Evolutionary conservation across 2,113 vertebrate species (phyloP).

Genomic region (Platichthys flesus): DNA sequence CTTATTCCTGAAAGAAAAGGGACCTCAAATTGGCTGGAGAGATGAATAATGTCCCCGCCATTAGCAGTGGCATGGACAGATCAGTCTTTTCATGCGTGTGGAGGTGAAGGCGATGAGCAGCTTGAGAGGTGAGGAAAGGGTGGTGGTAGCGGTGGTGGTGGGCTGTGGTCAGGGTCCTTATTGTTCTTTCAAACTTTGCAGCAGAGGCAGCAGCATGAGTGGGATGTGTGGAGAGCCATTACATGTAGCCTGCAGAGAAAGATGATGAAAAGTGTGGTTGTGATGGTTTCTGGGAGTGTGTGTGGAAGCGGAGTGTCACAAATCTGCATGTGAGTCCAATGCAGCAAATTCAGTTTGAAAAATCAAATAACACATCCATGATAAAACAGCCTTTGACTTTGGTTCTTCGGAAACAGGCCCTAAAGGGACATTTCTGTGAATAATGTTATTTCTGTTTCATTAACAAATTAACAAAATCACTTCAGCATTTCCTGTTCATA

Average conservation of each 20-base stretch:
- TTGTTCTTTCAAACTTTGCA: slow-evolving; percentile 49
- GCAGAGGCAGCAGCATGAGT: background rate
- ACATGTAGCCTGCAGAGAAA: background rate
- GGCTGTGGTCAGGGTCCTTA: slow-evolving; percentile 22
- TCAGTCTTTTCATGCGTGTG: slow-evolving; percentile 85
- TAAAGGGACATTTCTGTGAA: background rate
- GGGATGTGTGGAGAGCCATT: slow-evolving; percentile 11
- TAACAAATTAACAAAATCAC: slow-evolving; percentile 6
- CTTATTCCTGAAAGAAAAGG: slow-evolving; percentile 74
- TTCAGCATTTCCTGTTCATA: slow-evolving; percentile 17
- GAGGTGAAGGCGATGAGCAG: slow-evolving; percentile 61
- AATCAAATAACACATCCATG: background rate
- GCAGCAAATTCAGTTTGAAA: background rate
- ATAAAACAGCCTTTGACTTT: background rate
- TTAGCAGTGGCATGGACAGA: slow-evolving; percentile 84
- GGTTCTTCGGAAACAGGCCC: background rate
- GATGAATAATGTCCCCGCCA: slow-evolving; percentile 89
- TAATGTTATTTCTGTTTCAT: background rate
- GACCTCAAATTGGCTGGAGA: slow-evolving; percentile 83
- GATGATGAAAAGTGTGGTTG: background rate
- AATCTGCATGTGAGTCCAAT: background rate
- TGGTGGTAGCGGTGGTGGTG: slow-evolving; percentile 34
- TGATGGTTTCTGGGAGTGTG: background rate
- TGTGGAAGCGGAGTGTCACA: background rate
- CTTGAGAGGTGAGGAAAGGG: slow-evolving; percentile 47